phyloP scores from a whole-genome alignment of 2,888 invertebrate genomes.

The Eupeodes latifasciatus region DNA sequence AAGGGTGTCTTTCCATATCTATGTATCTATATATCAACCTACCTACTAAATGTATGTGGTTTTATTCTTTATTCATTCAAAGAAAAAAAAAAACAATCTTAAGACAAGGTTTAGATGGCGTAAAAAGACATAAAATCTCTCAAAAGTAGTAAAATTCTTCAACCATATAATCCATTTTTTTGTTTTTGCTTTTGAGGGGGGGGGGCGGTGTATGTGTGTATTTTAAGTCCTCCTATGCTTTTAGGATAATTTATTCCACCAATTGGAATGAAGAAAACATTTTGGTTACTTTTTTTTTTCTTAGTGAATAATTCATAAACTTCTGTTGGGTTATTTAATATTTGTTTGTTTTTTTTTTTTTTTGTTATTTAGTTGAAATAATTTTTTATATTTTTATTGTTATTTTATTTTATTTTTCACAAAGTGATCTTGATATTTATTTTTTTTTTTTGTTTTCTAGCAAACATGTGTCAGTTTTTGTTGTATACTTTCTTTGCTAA shows the following conservation, averaged over 20 bases:
- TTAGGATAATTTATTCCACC: conserved; percentile 31
- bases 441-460: not conserved
- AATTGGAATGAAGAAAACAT: conserved; percentile 13
- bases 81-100: not conserved
- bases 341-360: not conserved
- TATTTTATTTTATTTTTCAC: not conserved
- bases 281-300: conserved; percentile 14
- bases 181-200: not conserved
- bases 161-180: conserved; percentile 42
- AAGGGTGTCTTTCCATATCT: not conserved
- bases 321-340: conserved; percentile 34
- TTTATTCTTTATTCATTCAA: not conserved
- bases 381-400: conserved; percentile 11
- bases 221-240: conserved; percentile 6
- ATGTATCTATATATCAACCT: not conserved
- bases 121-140: conserved; percentile 40
- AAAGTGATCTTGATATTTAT: not conserved
- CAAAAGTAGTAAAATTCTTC: conserved; percentile 41
- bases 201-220: not conserved
- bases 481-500: not conserved
- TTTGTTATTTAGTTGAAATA: conserved; percentile 12
- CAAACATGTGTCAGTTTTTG: conserved; percentile 13
- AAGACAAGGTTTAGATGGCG: conserved; percentile 37
- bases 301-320: conserved; percentile 42
- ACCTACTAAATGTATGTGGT: not conserved